These are phyloP conservation scores for Monopis laevigella DNA, from an alignment of 2,888 invertebrate genomes.

Conservation along the genomic window DNA sequence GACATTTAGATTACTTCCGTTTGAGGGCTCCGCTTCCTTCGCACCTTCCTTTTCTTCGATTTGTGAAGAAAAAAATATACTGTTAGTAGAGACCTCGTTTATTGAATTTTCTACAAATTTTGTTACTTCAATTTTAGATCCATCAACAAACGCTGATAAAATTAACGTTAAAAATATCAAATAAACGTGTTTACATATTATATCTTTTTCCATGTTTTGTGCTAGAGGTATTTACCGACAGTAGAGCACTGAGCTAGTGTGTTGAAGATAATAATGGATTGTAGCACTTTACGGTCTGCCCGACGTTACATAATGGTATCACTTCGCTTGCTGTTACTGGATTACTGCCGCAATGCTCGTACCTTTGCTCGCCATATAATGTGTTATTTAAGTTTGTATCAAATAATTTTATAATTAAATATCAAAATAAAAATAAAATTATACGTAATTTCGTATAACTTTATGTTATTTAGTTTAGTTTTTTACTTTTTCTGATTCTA, in stretches of 20 bases:
- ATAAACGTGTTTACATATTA: background rate
- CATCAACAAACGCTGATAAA: slow-evolving; percentile 34
- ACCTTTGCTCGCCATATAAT: no score
- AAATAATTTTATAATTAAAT: no score
- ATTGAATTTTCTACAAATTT: slow-evolving; percentile 16
- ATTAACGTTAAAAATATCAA: slow-evolving; percentile 23
- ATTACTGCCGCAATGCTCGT: slow-evolving; percentile 40
- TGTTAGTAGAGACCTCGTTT: slow-evolving; percentile 13
- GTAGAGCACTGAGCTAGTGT: slow-evolving; percentile 1
- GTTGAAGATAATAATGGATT: slow-evolving; percentile 37
- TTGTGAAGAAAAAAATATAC: slow-evolving; percentile 32
- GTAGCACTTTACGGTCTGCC: slow-evolving; percentile 63
- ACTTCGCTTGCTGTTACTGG: slow-evolving; percentile 45
- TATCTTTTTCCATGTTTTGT: no score
- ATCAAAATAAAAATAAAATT: no score
- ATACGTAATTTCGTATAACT: no score
- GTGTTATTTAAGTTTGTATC: no score
- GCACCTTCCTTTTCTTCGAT: slow-evolving; percentile 41
- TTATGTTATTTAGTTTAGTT: no score
- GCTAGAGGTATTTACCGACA: background rate
- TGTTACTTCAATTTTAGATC: slow-evolving; percentile 28
- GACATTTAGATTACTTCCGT: slow-evolving; percentile 57
- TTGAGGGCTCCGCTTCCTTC: slow-evolving; percentile 44
- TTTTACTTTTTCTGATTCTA: no score
- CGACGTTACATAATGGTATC: slow-evolving; percentile 49